Conservation (phyloP, 1,140 invertebrate species). For the Drosophila malerkotliana region DNA sequence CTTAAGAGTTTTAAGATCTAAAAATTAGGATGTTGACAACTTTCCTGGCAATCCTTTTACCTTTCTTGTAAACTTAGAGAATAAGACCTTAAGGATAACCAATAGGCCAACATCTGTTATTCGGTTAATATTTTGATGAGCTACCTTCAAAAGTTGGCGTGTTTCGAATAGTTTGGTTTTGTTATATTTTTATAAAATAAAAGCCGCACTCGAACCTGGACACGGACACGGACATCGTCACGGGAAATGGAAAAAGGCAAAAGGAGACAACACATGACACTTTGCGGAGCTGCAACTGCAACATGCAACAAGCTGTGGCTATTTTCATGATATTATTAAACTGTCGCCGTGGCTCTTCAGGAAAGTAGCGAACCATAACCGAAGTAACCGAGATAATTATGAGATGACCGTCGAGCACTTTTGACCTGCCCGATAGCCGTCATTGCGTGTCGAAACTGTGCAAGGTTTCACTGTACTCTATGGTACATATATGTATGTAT, state of each 20-base stretch:
- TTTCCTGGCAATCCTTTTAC: no score
- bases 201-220: neutral
- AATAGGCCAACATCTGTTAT: neutral
- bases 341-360: constrained; percentile 74
- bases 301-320: constrained; percentile 64
- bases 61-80: no score
- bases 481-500: neutral
- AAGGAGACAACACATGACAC: constrained; percentile 29
- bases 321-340: constrained; percentile 74
- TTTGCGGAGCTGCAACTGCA: neutral
- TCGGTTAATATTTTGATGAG: neutral
- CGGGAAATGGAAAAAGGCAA: constrained; percentile 15
- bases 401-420: constrained; percentile 79
- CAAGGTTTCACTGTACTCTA: neutral
- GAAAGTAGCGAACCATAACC: constrained; percentile 48
- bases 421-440: constrained; percentile 11
- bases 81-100: neutral
- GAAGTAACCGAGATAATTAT: constrained; percentile 82
- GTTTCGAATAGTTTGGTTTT: neutral
- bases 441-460: neutral
- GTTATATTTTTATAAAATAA: no score
- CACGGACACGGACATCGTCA: neutral
- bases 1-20: no score
- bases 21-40: no score
- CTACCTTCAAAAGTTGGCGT: neutral